Conservation (phyloP, 2,113 vertebrate species). For the Nycticryphes semicollaris region DNA sequence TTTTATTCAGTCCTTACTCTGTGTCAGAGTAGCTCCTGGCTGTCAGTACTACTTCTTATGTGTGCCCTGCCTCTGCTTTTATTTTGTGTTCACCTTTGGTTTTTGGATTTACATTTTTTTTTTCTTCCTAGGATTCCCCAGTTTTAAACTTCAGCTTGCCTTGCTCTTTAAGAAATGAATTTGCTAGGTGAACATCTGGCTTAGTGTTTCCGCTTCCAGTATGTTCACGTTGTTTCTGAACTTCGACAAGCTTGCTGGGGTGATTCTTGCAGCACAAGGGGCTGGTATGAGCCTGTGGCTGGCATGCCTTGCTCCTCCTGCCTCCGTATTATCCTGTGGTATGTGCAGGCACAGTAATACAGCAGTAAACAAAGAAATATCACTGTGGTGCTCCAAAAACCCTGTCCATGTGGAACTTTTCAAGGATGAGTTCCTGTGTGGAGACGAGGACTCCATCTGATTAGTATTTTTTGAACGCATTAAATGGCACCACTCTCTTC, state of each 20-base stretch:
- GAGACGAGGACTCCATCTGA: neutral
- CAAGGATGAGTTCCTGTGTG: neutral
- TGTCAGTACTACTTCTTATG: neutral
- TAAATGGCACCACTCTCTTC: neutral
- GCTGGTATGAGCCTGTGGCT: neutral
- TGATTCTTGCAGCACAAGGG: neutral
- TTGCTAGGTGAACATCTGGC: neutral
- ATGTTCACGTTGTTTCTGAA: neutral
- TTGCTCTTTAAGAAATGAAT: neutral
- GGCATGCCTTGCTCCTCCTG: neutral
- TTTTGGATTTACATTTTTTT: neutral
- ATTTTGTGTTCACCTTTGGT: neutral
- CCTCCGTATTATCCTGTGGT: accelerated
- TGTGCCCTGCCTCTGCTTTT: neutral
- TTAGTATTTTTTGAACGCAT: accelerated
- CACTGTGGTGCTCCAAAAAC: neutral
- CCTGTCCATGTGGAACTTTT: neutral
- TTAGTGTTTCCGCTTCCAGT: neutral
- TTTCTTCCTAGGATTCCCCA: neutral
- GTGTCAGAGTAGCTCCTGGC: neutral
- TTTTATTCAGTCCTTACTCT: neutral
- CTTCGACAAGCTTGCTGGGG: neutral
- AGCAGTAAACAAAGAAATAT: neutral
- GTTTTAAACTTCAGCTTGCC: neutral
- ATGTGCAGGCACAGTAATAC: neutral